These are phyloP conservation scores for Ptyas mucosa DNA, from an alignment of 2,113 vertebrate species.

Conservation along the genomic window DNA sequence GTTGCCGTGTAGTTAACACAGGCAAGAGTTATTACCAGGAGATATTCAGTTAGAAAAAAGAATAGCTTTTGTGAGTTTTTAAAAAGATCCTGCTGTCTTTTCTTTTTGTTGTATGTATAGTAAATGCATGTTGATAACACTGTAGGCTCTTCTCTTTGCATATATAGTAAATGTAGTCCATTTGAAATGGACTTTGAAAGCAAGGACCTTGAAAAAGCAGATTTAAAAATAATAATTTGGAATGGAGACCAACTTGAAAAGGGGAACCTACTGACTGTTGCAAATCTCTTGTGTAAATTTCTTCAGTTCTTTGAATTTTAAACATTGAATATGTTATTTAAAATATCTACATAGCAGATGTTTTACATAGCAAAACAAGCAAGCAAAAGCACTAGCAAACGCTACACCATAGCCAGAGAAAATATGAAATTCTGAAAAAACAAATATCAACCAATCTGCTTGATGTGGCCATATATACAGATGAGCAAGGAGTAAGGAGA, in stretches of 20 bases:
- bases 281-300: not conserved
- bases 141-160: not conserved
- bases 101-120: not conserved
- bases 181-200: conserved; percentile 9
- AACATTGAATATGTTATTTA: not conserved
- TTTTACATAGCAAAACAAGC: too few relatives aligned
- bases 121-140: not conserved
- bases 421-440: not conserved
- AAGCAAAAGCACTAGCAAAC: not conserved
- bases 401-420: not conserved
- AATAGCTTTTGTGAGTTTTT: not conserved
- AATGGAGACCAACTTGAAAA: not conserved
- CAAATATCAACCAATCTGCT: not conserved
- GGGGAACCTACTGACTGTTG: not conserved
- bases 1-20: conserved; percentile 40
- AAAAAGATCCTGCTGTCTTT: not conserved
- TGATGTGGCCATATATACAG: not conserved
- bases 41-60: conserved; percentile 25
- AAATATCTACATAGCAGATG: not conserved
- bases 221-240: not conserved
- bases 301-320: not conserved
- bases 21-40: conserved; percentile 26
- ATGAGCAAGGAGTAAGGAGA: not conserved
- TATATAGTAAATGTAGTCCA: not conserved
- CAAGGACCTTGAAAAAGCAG: not conserved